Evolutionary conservation across 2,888 invertebrate species (phyloP), one percentile per base, ranked within the genome.

Genomic region (Calephelis perditalis): DNA sequence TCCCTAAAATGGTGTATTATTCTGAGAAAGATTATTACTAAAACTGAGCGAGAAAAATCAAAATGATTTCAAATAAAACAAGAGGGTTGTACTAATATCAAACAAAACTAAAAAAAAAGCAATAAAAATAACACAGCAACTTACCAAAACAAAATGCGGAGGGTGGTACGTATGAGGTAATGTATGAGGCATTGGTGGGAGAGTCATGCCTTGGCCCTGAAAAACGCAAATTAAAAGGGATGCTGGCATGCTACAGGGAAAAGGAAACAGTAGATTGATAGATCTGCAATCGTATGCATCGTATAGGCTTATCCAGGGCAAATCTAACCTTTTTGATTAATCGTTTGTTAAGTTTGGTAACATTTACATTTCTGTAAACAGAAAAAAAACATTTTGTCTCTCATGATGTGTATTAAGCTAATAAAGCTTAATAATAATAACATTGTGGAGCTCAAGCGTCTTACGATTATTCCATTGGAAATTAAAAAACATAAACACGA

Each of bases 61-160:
- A 36, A 56, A 26, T n/a, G 52, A 12, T 40, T 58, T 52, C 36
- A 60, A 12, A 56, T 40, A 40, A 40, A 40, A 40, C 8, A 40
- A 5, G 8, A 15, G 40, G 40, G 49, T 49, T 9, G 37, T 44
- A 37, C 11, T 10, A 57, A 44, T 35, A 57, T 56, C 9, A 55
- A 62, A 64, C 67, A 67, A 65, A 69, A 70, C 66, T 63, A 58
- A 40, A 66, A 69, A 70, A 64, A 59, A 64, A 63, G 60, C 66
- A 71, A 66, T 68, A 67, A 70, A 67, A 68, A 64, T 68, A 69
- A 69, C 71, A 70, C 67, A 73, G 70, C 68, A 74, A 91, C 91
- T 91, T 88, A 91, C 91, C 91, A 91, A 79, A 76, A 88, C 82
- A 86, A 79, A 91, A 89, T 91, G 91, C 81, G 91, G 89, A 82